phyloP scores from a whole-genome alignment of 2,113 vertebrate species.

The Beaufortia kweichowensis region DNA sequence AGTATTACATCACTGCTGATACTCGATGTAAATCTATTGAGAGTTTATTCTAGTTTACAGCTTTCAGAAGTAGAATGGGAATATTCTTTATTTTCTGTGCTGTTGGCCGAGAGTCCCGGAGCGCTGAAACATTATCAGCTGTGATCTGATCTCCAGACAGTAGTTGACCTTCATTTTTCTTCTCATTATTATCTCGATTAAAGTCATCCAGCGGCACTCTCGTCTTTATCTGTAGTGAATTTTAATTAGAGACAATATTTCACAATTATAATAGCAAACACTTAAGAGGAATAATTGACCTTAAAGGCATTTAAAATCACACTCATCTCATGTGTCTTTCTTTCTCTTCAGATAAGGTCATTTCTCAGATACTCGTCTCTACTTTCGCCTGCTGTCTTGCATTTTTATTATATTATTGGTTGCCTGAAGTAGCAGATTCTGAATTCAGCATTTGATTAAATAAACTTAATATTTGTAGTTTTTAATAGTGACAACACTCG shows the following conservation, averaged over 20 bases:
- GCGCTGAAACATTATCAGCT: constrained; percentile 40
- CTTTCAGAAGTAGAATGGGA: constrained; percentile 24
- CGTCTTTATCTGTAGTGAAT: constrained; percentile 17
- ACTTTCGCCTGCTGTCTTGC: no score
- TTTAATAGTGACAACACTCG: no score
- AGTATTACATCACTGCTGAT: no score
- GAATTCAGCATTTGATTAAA: no score
- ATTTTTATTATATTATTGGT: no score
- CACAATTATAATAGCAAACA: constrained; percentile 33
- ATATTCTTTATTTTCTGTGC: no score
- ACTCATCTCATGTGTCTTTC: neutral
- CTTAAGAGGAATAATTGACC: constrained; percentile 42
- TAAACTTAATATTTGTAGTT: no score
- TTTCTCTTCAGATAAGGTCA: constrained; percentile 11
- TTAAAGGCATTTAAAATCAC: constrained; percentile 20
- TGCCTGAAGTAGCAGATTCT: no score
- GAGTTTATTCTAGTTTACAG: no score
- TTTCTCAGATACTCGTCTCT: no score
- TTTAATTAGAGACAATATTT: constrained; percentile 19
- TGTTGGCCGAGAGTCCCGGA: constrained; percentile 13
- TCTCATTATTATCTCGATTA: constrained; percentile 49
- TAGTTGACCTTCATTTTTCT: constrained; percentile 51
- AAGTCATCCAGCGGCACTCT: constrained; percentile 18
- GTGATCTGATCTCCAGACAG: constrained; percentile 49
- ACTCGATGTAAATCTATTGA: no score